phyloP scores from a whole-genome alignment of 1,140 invertebrate species.

The Laupala kohalensis region DNA sequence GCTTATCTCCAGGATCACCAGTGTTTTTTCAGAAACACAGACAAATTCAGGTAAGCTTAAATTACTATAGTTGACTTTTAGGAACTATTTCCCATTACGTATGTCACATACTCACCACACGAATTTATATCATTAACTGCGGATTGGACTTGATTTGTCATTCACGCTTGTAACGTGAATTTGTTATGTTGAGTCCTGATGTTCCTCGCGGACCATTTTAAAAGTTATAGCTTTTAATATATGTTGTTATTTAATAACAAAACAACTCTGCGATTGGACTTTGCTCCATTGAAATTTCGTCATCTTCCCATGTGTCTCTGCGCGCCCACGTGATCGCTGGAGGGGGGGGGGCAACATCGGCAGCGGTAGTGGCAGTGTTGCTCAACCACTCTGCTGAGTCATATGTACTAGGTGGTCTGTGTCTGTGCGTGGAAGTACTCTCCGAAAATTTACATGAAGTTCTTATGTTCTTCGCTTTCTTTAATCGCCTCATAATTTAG shows the following conservation, averaged over 20 bases:
- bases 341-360: too few relatives aligned
- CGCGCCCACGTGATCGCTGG: not conserved
- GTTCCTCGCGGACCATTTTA: too few relatives aligned
- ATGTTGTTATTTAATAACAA: not conserved
- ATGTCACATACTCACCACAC: not conserved
- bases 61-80: not conserved
- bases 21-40: not conserved
- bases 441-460: not conserved
- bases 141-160: not conserved
- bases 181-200: too few relatives aligned
- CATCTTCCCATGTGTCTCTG: constrained; percentile 2
- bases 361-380: constrained; percentile 1
- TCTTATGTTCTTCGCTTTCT: not conserved
- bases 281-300: not conserved
- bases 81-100: constrained; percentile 4
- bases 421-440: not conserved
- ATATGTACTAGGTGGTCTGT: constrained; percentile 5
- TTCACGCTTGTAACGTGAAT: too few relatives aligned
- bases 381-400: constrained; percentile 8
- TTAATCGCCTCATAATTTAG: too few relatives aligned
- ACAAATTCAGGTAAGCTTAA: constrained; percentile 1
- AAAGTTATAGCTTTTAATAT: not conserved
- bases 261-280: not conserved
- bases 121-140: not conserved
- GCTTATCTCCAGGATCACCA: constrained; percentile 1